Conservation (phyloP, 2,113 vertebrate genomes). For the Bettongia penicillata region DNA sequence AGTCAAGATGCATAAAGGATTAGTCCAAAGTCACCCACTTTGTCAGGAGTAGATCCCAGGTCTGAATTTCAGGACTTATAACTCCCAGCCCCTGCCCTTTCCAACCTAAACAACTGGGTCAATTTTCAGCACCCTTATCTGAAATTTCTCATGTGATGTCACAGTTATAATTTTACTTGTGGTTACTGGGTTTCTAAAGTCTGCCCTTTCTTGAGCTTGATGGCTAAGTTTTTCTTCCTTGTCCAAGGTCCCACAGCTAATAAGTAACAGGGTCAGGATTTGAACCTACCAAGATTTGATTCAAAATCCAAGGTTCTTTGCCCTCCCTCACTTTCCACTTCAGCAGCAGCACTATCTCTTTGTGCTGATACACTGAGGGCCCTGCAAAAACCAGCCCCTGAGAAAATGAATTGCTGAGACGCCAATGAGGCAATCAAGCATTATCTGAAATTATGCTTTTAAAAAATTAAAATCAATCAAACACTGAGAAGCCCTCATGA, state of each 20-base stretch:
- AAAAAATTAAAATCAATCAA: conserved; percentile 64
- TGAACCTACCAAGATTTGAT: neutral
- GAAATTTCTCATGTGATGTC: neutral
- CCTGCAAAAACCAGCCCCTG: neutral
- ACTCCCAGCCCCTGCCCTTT: neutral
- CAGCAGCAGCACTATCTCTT: neutral
- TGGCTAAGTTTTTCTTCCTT: neutral
- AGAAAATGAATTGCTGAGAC: neutral
- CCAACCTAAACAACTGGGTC: neutral
- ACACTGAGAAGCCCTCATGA: conserved; percentile 33
- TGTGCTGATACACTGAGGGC: neutral
- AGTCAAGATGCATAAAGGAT: neutral
- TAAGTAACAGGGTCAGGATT: neutral
- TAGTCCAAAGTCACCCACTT: neutral
- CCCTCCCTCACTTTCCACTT: neutral
- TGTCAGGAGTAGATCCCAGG: neutral
- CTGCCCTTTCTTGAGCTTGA: neutral
- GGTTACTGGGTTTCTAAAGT: neutral
- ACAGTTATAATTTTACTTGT: neutral
- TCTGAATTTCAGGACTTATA: neutral
- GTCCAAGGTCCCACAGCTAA: neutral
- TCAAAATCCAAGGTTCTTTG: neutral
- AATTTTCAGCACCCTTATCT: neutral
- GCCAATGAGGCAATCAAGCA: conserved; percentile 45
- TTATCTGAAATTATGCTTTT: conserved; percentile 52